Conservation (phyloP, 1,140 invertebrate species). For the Liolophura sinensis region DNA sequence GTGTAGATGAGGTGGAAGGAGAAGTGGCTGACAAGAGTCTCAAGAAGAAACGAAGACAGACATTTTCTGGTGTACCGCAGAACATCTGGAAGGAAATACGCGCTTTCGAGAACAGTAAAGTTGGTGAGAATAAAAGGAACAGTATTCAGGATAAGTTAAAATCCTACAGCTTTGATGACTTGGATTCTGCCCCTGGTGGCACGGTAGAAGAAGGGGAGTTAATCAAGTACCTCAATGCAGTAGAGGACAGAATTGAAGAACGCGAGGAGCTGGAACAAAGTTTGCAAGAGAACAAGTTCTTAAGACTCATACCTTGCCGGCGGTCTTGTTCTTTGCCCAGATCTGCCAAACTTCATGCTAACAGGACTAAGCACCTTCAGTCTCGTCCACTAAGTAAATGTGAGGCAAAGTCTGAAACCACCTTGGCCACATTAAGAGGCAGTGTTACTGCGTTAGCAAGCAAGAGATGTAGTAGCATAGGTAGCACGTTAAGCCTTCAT, state of each 20-base stretch:
- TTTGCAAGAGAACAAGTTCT: slow-evolving; percentile 35
- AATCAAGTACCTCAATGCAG: slow-evolving; percentile 45
- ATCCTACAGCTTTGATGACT: slow-evolving; percentile 47
- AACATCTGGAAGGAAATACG: slow-evolving; percentile 48
- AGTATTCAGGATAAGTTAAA: slow-evolving; percentile 22
- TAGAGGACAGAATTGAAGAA: slow-evolving; percentile 46
- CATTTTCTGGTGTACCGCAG: slow-evolving; percentile 42
- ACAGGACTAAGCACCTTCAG: too few species aligned
- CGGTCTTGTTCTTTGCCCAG: slow-evolving; percentile 45
- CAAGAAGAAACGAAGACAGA: slow-evolving; percentile 35
- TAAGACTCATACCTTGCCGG: slow-evolving; percentile 48
- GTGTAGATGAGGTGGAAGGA: slow-evolving; percentile 20
- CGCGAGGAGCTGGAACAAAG: slow-evolving; percentile 33
- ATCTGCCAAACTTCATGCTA: too few species aligned
- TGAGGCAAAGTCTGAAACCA: too few species aligned
- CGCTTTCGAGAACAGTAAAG: slow-evolving; percentile 35
- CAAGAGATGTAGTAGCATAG: too few species aligned
- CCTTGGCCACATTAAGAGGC: too few species aligned
- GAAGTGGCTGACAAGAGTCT: slow-evolving; percentile 12
- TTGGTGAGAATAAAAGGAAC: neutral
- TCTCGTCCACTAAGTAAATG: too few species aligned
- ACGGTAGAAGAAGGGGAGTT: slow-evolving; percentile 36
- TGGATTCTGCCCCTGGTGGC: slow-evolving; percentile 29
- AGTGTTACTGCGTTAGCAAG: too few species aligned
- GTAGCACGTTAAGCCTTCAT: slow-evolving; percentile 31